Evolutionary conservation across 2,113 vertebrate species (phyloP).

Genomic region (Scartelaos histophorus): DNA sequence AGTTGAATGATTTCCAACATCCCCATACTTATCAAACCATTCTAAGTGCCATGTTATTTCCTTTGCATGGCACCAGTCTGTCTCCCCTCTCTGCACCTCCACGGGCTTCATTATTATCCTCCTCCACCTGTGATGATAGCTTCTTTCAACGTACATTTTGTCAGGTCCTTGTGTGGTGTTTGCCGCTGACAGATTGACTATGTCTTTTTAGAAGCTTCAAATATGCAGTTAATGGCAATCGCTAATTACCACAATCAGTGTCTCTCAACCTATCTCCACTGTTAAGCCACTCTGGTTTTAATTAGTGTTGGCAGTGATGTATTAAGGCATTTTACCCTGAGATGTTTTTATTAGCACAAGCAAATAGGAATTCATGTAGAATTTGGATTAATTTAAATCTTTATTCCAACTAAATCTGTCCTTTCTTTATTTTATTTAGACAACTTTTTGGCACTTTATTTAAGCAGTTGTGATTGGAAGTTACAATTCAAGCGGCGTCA

Average conservation of each 20-base stretch:
- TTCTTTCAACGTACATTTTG: not conserved
- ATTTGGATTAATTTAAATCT: not conserved
- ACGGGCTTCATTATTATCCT: not conserved
- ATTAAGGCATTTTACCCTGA: constrained; percentile 19
- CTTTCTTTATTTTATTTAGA: not conserved
- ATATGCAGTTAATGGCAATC: constrained; percentile 30
- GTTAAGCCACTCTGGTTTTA: constrained; percentile 25
- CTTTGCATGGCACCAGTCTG: not conserved
- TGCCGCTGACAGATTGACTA: not conserved
- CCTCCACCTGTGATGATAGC: not conserved
- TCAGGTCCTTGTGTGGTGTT: not conserved
- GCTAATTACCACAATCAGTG: constrained; percentile 40
- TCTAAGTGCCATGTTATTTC: not conserved
- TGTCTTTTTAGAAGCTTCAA: constrained; percentile 29
- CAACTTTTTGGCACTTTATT: not conserved
- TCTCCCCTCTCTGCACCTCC: not conserved
- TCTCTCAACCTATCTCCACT: constrained; percentile 24
- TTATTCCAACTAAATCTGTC: constrained; percentile 1
- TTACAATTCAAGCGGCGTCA: too few relatives aligned
- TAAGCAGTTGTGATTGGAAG: not conserved
- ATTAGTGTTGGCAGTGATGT: constrained; percentile 39
- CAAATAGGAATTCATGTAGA: not conserved
- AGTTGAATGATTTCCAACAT: not conserved
- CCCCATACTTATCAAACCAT: not conserved
- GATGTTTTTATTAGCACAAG: constrained; percentile 24